Base-by-base conservation (phyloP, 1,140 invertebrate genomes). In the Philaenus spumarius region DNA sequence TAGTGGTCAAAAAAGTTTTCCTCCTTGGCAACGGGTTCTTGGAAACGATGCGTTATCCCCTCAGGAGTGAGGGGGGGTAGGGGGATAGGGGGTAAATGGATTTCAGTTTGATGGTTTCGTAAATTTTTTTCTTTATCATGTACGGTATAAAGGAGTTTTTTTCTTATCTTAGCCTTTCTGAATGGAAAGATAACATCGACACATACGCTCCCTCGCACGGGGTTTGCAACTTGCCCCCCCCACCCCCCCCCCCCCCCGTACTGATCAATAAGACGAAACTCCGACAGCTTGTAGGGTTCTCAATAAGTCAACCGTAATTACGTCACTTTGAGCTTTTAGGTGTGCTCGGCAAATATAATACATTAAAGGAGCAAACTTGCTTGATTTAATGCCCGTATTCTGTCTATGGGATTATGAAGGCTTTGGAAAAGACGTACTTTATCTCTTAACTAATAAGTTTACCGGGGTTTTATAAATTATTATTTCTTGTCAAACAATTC, bases 81-180 rank as follows among this genome's bases (percentile, higher is more conserved):
- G n/a, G n/a, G n/a, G 3, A 34, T 24, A 3, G 22, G 43, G 34
- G 46, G 15, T 58, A 53, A 53, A 53, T 53, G 50, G 50, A 53
- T 53, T 53, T 53, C 50, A 53, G 50, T 53, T 53, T 53, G 50
- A 53, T 53, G 50, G 50, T 53, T 53, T 53, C 30, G 50, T 14
- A 53, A 53, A 53, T 53, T 53, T 34, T 53, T 53, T n/a, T n/a
- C n/a, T n/a, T n/a, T n/a, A n/a, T n/a, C n/a, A n/a, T n/a, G n/a
- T n/a, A n/a, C 45, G 22, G 17, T 17, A 26, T 43, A 11, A n/a
- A 2, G 20, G 20, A 23, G 46, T 47, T 26, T 42, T 17, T 57
- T 37, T 19, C 43, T 34, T 19, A 40, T 20, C 45, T 45, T 22
- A 15, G 2, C 30, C 46, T 14, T 12, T 30, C 55, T 42, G 15